These are phyloP conservation scores for Noturus placidus DNA, from an alignment of 2,113 vertebrate genomes.

Conservation along the genomic window DNA sequence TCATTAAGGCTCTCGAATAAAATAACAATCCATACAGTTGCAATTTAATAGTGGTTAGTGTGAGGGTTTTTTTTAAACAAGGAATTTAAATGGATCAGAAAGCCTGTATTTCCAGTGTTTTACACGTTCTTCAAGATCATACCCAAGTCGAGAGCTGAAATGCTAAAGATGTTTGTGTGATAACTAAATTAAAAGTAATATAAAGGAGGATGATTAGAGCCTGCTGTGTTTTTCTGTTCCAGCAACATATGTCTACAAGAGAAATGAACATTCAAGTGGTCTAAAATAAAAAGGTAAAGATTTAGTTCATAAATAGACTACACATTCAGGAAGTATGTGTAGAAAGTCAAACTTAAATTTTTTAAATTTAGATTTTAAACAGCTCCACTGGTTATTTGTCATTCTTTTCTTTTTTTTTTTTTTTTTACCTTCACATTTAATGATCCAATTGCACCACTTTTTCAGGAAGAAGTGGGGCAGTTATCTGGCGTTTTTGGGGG, in stretches of 20 bases:
- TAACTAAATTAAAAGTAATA: neutral
- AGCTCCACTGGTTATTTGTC: neutral
- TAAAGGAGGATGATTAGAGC: neutral
- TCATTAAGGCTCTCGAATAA: slow-evolving; percentile 11
- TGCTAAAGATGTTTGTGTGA: neutral
- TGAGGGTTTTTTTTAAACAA: neutral
- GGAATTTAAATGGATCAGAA: neutral
- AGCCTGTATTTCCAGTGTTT: neutral
- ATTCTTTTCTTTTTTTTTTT: neutral
- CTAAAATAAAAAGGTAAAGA: neutral
- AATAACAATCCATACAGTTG: neutral
- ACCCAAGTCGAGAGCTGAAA: neutral
- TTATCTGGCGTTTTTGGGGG: too few species aligned
- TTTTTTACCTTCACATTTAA: neutral
- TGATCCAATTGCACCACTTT: neutral
- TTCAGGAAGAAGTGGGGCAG: too few species aligned
- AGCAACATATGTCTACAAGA: neutral
- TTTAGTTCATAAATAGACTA: neutral
- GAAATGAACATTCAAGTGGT: neutral
- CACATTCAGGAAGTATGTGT: neutral
- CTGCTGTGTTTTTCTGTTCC: neutral
- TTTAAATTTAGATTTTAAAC: too few species aligned
- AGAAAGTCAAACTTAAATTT: neutral
- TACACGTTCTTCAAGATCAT: slow-evolving; percentile 1
- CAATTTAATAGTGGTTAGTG: neutral